Evolutionary conservation across 2,888 invertebrate genomes (phyloP), one percentile per base, ranked within the genome.

Genomic region (Pegoplata infirma): DNA sequence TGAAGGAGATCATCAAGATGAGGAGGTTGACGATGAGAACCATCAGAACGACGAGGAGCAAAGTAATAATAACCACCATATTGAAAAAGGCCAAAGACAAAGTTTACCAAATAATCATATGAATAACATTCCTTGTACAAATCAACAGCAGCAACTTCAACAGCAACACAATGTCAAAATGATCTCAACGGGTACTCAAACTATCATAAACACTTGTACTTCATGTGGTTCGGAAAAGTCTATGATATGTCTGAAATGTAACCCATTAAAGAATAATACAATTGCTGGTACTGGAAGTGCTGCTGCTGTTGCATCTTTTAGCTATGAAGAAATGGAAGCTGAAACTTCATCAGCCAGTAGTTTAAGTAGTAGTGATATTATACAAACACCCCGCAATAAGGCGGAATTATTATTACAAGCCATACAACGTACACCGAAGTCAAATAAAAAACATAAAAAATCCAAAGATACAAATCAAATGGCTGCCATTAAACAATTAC

Each of bases 371-470:
- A 82, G 82, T 72, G 84, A 84, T 83, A 86, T 87, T 82, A 87
- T 87, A 72, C 85, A 85, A 72, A 84, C 85, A 47, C 88, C 89
- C 28, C 84, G 88, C 40, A 91, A 90, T 84, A 91, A 91, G 82
- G 91, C 91, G 14, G 91, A 92, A 82, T 86, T 91, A 63, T 82
- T 92, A 75, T 84, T 92, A 67, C 91, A 91, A 80, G 92, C 92
- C 66, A 92, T 92, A 80, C 89, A 92, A 83, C 88, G 91, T 28
- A 90, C 91, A 66, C 91, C 90, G 81, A 88, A 88, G 81, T 89
- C 89, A 59, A 85, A 85, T 72, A 87, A 87, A 55, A 86, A 86
- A 88, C 84, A 86, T 36, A 84, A 84, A 68, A 75, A 63, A 79
- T 64, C 79, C 75, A 79, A 79, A 79, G 79, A 76, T 56, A 72